Evolutionary conservation across 2,113 vertebrate genomes (phyloP).

Genomic region (Ochotona curzoniae): DNA sequence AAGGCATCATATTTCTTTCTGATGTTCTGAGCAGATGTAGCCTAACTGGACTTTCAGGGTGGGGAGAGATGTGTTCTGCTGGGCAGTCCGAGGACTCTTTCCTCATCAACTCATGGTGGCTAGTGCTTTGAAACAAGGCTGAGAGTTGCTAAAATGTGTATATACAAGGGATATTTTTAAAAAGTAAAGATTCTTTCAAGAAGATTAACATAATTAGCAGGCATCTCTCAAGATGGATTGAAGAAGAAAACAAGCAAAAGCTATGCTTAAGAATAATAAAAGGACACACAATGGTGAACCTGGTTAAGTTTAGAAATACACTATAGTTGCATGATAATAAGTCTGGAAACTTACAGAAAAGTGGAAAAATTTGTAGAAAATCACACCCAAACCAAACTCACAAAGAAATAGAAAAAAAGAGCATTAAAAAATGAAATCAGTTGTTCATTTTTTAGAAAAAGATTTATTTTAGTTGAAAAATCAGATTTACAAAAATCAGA

Average conservation of each 20-base stretch:
- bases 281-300: neutral
- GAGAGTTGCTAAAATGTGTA: too few species aligned
- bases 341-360: neutral
- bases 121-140: neutral
- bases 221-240: neutral
- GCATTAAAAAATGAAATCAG: neutral
- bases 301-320: neutral
- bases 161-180: too few species aligned
- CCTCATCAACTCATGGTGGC: neutral
- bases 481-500: too few species aligned
- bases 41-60: neutral
- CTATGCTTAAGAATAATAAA: neutral
- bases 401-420: constrained; percentile 1
- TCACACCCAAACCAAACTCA: neutral
- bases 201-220: neutral
- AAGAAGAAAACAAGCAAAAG: neutral
- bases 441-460: too few species aligned
- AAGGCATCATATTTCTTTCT: neutral
- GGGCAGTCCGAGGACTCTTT: neutral
- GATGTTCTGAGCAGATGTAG: neutral
- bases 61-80: neutral
- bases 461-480: too few species aligned
- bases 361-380: neutral
- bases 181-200: neutral
- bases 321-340: neutral